phyloP scores from a whole-genome alignment of 2,797 vertebrate genomes.

The Cirrhinus mrigala region DNA sequence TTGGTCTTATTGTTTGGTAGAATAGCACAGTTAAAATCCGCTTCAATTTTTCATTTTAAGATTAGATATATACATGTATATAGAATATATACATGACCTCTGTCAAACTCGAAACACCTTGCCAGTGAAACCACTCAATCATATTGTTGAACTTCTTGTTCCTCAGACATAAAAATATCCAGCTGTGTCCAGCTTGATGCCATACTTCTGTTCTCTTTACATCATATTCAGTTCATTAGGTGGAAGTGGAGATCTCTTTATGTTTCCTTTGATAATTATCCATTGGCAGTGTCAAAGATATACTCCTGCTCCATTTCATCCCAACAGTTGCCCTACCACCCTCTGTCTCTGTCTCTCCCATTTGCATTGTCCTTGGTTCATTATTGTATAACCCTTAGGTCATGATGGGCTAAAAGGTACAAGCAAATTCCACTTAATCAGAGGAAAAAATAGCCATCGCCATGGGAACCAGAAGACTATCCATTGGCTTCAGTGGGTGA shows the following conservation, averaged over 20 bases:
- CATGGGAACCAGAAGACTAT: conserved; percentile 68
- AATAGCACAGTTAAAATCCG: neutral
- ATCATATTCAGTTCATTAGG: conserved; percentile 43
- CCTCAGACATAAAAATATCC: neutral
- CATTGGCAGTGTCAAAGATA: conserved; percentile 15
- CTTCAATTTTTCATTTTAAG: neutral
- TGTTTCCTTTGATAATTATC: conserved; percentile 44
- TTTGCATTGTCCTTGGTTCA: conserved; percentile 53
- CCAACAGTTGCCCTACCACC: conserved; percentile 14
- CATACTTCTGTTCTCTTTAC: neutral
- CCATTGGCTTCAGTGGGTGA: conserved; percentile 47
- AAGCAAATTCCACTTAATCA: conserved; percentile 66
- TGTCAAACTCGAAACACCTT: neutral
- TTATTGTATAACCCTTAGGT: conserved; percentile 55
- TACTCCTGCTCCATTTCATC: conserved; percentile 21
- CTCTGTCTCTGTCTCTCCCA: conserved; percentile 23
- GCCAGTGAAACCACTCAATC: neutral
- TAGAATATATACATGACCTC: neutral
- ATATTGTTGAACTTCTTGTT: neutral
- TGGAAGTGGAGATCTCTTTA: conserved; percentile 26
- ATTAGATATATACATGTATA: neutral
- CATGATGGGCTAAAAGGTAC: conserved; percentile 60
- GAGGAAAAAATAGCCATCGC: conserved; percentile 59
- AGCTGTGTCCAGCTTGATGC: neutral
- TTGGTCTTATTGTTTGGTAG: neutral